phyloP scores from a whole-genome alignment of 2,113 vertebrate species.

The Oreochromis spilurus region DNA sequence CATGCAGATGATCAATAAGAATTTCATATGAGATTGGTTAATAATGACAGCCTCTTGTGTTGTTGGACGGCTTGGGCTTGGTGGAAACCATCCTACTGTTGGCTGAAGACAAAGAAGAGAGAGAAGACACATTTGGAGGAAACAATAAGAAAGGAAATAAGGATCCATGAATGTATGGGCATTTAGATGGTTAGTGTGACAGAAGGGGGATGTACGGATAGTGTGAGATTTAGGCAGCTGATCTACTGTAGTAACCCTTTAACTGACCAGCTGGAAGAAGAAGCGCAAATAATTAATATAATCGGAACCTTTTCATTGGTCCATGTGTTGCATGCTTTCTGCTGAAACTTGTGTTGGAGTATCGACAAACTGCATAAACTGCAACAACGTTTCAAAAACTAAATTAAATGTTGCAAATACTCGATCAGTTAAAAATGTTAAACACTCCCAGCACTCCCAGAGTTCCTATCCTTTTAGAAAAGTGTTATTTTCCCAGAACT shows the following conservation, averaged over 20 bases:
- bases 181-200: not conserved
- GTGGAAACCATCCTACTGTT: not conserved
- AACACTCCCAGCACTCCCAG: not conserved
- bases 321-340: not conserved
- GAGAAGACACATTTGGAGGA: not conserved
- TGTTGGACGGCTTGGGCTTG: not conserved
- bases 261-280: not conserved
- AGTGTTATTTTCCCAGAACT: not conserved
- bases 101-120: not conserved
- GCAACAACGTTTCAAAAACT: not conserved
- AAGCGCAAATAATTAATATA: not conserved
- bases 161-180: not conserved
- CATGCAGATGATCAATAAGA: not conserved
- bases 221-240: not conserved
- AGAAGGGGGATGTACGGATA: not conserved
- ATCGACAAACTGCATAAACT: not conserved
- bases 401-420: not conserved
- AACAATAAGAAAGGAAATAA: not conserved
- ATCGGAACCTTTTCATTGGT: not conserved
- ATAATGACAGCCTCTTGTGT: not conserved
- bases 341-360: not conserved
- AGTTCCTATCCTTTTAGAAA: not conserved
- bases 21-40: not conserved
- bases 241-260: not conserved
- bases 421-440: not conserved